These are phyloP conservation scores for Eumacrocentrus americanus DNA, from an alignment of 2,888 invertebrate genomes.

Conservation along the genomic window DNA sequence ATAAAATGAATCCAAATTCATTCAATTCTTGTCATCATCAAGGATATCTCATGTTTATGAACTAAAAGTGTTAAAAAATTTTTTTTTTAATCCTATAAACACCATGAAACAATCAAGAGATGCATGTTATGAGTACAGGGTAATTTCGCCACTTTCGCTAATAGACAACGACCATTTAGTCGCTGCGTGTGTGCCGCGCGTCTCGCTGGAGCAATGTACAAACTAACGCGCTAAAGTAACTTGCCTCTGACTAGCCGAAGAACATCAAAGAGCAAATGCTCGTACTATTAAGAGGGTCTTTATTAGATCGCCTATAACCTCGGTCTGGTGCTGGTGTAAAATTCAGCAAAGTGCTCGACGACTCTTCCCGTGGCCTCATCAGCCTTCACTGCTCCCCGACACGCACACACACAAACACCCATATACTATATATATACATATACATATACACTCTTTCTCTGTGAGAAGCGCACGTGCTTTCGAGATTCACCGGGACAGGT, in stretches of 20 bases:
- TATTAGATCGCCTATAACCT: slow-evolving; percentile 55
- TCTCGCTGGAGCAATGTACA: slow-evolving; percentile 35
- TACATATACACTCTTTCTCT: neutral
- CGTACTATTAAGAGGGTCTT: slow-evolving; percentile 46
- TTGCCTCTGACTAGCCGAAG: slow-evolving; percentile 40
- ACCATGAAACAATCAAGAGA: too few species aligned
- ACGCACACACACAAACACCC: neutral
- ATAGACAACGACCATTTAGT: slow-evolving; percentile 14
- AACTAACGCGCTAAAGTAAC: slow-evolving; percentile 41
- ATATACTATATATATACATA: neutral
- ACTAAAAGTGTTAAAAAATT: too few species aligned
- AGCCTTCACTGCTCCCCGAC: neutral
- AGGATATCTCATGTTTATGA: too few species aligned
- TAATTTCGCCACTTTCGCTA: slow-evolving; percentile 14
- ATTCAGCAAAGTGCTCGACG: slow-evolving; percentile 49
- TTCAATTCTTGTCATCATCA: too few species aligned
- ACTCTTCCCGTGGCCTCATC: slow-evolving; percentile 33
- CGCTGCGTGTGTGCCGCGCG: slow-evolving; percentile 16
- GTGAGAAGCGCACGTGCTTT: too few species aligned
- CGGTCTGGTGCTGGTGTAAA: slow-evolving; percentile 45
- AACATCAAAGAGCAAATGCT: slow-evolving; percentile 54
- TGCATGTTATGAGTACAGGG: neutral
- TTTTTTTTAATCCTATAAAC: too few species aligned
- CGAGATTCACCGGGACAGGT: too few species aligned
- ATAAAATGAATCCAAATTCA: too few species aligned